phyloP scores from a whole-genome alignment of 2,113 vertebrate genomes.

The Crypturellus undulatus region DNA sequence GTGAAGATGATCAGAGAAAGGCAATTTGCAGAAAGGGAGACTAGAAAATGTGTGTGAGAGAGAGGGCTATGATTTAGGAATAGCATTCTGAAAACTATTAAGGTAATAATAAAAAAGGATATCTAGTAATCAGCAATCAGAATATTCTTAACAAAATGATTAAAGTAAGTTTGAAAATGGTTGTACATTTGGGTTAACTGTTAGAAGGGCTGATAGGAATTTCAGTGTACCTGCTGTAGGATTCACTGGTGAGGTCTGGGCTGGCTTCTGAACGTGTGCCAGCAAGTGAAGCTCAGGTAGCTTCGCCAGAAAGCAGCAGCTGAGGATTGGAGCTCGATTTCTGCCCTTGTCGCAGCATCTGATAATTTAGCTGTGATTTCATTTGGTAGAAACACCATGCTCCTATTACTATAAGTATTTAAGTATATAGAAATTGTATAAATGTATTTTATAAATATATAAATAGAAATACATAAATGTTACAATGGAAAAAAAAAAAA shows the following conservation, averaged over 20 bases:
- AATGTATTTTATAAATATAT: too few relatives aligned
- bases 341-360: neutral
- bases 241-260: neutral
- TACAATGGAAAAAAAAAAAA: neutral
- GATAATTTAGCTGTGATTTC: neutral
- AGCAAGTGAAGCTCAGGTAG: neutral
- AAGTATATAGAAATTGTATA: neutral
- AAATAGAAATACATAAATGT: too few relatives aligned
- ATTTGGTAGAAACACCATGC: neutral
- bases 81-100: neutral
- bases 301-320: neutral
- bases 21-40: neutral
- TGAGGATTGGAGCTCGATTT: neutral
- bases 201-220: neutral
- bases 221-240: neutral
- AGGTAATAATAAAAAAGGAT: neutral
- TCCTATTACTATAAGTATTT: neutral
- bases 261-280: neutral
- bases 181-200: neutral
- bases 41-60: neutral
- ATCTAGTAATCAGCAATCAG: neutral
- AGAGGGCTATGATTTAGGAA: neutral
- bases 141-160: neutral
- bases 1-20: neutral
- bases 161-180: neutral